These are phyloP conservation scores for Morpho deidamia DNA, from an alignment of 2,888 invertebrate species.

Conservation along the genomic window DNA sequence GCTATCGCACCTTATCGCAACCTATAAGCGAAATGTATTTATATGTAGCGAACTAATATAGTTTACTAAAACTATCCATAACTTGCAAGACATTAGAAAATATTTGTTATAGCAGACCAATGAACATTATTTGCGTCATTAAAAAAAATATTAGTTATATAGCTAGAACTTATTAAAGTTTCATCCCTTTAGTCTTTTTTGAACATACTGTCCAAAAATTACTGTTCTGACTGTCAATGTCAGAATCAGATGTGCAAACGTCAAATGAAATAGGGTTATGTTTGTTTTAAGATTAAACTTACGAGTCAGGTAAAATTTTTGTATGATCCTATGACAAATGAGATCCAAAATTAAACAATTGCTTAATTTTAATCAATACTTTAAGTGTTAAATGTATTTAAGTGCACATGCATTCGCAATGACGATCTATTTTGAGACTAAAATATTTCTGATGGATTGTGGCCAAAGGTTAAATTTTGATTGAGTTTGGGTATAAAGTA, in stretches of 20 bases:
- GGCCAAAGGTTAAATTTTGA: conserved; percentile 65
- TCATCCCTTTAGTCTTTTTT: background rate
- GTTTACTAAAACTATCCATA: no score
- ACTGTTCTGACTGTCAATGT: background rate
- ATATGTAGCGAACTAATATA: no score
- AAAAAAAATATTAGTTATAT: no score
- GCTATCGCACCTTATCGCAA: no score
- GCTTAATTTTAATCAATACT: background rate
- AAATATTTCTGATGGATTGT: conserved; percentile 60
- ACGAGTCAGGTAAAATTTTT: background rate
- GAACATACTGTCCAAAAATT: background rate
- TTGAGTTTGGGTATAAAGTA: conserved; percentile 56
- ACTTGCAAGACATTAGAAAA: no score
- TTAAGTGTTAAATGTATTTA: conserved; percentile 1
- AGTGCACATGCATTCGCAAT: conserved; percentile 17
- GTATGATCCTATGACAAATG: conserved; percentile 12
- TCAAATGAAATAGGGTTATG: conserved; percentile 20
- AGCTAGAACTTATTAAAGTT: no score
- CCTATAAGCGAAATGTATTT: no score
- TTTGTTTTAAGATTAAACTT: conserved; percentile 15
- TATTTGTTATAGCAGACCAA: no score
- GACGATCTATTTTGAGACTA: conserved; percentile 63
- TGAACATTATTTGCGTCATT: no score
- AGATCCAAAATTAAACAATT: background rate
- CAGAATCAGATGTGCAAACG: conserved; percentile 16